A percentile compares a stretch with the other conserved stretches of the same genome.
Conservation (phyloP, 2,888 invertebrate species). For the Tribolium freemani region DNA sequence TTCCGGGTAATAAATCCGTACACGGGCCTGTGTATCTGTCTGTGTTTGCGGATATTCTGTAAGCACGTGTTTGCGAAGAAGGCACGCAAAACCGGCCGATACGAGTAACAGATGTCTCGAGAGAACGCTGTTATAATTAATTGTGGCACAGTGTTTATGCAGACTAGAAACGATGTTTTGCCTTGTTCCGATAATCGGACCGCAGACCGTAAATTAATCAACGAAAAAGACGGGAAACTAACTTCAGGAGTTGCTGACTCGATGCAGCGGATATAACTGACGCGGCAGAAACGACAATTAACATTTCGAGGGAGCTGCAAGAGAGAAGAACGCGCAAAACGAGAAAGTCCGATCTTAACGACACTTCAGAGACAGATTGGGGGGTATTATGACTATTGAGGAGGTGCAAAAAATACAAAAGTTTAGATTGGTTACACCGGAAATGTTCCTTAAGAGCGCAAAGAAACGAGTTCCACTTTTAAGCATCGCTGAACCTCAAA, state of each 20-base stretch:
- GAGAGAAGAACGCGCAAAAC: not conserved
- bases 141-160: constrained; percentile 42
- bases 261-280: constrained; percentile 6
- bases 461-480: not conserved
- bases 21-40: not conserved
- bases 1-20: constrained; percentile 12
- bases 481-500: not conserved
- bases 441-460: too few relatives aligned
- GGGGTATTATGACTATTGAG: constrained; percentile 31
- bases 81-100: constrained; percentile 24
- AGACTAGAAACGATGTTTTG: constrained; percentile 37
- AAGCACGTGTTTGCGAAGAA: constrained; percentile 28
- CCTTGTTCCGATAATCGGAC: constrained; percentile 36
- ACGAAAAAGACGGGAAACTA: constrained; percentile 16
- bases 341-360: constrained; percentile 20
- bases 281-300: constrained; percentile 27
- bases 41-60: constrained; percentile 11
- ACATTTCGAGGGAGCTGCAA: constrained; percentile 12
- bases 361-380: constrained; percentile 18
- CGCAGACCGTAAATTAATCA: constrained; percentile 38
- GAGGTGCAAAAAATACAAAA: constrained; percentile 6
- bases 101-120: constrained; percentile 51
- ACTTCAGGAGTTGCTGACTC: constrained; percentile 7
- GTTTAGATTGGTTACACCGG: not conserved
- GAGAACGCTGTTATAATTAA: constrained; percentile 43